Conservation (phyloP, 2,797 vertebrate genomes). For the Cirrhinus molitorella region DNA sequence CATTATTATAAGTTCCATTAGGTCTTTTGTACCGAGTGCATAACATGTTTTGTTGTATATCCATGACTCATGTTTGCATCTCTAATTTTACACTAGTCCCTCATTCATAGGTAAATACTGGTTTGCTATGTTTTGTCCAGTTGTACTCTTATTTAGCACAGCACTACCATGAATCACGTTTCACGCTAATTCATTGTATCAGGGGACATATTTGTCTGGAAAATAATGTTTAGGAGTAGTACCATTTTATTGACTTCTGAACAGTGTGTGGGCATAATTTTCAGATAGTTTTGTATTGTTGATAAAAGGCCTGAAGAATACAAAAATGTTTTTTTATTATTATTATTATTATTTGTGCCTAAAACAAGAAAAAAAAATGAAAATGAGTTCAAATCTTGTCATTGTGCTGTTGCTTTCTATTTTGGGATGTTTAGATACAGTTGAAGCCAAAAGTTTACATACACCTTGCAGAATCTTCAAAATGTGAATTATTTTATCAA, state of each 20-base stretch:
- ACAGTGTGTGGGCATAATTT: not conserved
- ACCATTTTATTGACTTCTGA: not conserved
- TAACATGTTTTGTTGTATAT: constrained; percentile 37
- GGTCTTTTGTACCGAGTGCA: not conserved
- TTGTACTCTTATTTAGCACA: not conserved
- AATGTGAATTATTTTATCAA: too few species aligned
- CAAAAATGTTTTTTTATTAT: too few species aligned
- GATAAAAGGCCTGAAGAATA: not conserved
- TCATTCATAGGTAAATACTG: not conserved
- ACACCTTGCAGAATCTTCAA: too few species aligned
- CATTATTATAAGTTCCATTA: constrained; percentile 37
- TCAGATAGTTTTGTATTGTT: not conserved
- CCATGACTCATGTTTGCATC: constrained; percentile 17
- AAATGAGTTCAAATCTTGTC: not conserved
- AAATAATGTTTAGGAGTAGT: not conserved
- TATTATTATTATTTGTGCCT: too few species aligned
- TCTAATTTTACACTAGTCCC: not conserved
- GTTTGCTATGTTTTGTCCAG: not conserved
- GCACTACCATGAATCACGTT: not conserved
- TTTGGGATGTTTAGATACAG: not conserved
- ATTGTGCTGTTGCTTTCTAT: not conserved
- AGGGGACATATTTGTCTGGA: not conserved
- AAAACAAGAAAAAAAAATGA: too few species aligned
- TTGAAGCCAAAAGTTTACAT: too few species aligned
- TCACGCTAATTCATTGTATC: not conserved